Evolutionary conservation across 2,888 invertebrate species (phyloP), one percentile per base, ranked within the genome.

Genomic region (Xylota sylvarum): DNA sequence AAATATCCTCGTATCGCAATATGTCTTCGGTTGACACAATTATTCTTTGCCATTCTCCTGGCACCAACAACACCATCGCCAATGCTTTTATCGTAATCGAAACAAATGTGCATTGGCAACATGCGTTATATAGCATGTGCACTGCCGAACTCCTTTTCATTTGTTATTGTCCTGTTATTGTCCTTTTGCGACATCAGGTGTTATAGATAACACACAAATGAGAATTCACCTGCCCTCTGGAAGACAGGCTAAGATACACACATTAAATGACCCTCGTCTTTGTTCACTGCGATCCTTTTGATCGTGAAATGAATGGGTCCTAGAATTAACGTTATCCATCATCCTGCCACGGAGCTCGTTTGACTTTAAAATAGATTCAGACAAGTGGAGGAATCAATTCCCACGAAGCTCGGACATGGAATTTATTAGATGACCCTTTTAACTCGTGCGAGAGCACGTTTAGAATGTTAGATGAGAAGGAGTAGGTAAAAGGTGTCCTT

Each of bases 101-200:
- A 86, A 86, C 86, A 86, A 86, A 86, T 86, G 86, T 82, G 86
- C 86, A 86, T 69, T 73, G 82, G 86, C 56, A 82, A 86, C 81
- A 86, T 86, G 82, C 81, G 67, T 86, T 82, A 32, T 62, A 70
- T 70, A 86, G 86, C 86, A 86, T 86, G 86, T 86, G 86, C 78
- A 62, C 40, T 65, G 62, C 27, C 40, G 48, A 86, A 48, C 35
- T 86, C 69, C 73, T 73, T 73, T 82, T 32, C 48, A 65, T 72
- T 73, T 81, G 30, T 73, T 83, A n/a, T 48, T 65, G 65, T n/a
- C 2, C 23, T 35, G 27, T 48, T 55, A 62, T 85, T 81, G 67
- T 74, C 46, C 46, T 9, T 14, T 35, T 62, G 60, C 17, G 72
- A 64, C 83, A 86, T 86, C 86, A 86, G 86, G 86, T 86, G 86